phyloP scores from a whole-genome alignment of 2,888 invertebrate species.

The Scaptomyza flava region DNA sequence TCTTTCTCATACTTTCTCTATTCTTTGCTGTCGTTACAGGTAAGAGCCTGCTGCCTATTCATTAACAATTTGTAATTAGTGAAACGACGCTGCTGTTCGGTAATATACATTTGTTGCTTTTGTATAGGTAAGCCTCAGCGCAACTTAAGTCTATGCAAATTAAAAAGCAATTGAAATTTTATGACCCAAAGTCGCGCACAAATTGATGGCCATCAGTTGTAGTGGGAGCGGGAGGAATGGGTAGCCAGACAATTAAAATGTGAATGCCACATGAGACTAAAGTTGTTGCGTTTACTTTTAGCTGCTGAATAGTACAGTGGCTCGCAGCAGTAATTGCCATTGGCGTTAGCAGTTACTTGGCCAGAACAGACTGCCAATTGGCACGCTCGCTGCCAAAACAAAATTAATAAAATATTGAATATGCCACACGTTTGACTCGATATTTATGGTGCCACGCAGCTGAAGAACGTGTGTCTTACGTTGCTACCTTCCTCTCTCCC shows the following conservation, averaged over 20 bases:
- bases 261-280: conserved; percentile 67
- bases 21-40: conserved; percentile 50
- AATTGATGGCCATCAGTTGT: conserved; percentile 59
- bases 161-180: conserved; percentile 78
- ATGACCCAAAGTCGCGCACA: conserved; percentile 61
- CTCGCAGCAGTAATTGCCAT: conserved; percentile 41
- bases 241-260: conserved; percentile 65
- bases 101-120: conserved; percentile 38
- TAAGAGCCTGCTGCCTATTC: conserved; percentile 67
- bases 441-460: conserved; percentile 55
- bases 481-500: not conserved
- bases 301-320: conserved; percentile 11
- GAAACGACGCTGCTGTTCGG: conserved; percentile 33
- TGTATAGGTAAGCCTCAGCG: conserved; percentile 31
- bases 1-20: not conserved
- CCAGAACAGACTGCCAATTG: conserved; percentile 56
- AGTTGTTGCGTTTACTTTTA: conserved; percentile 37
- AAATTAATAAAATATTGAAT: conserved; percentile 74
- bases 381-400: conserved; percentile 43
- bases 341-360: conserved; percentile 44
- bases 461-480: conserved; percentile 36
- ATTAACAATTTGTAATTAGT: conserved; percentile 74
- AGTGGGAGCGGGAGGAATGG: not conserved
- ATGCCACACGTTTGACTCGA: conserved; percentile 59
- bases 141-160: conserved; percentile 71